A percentile compares a stretch with the other conserved stretches of the same genome.
phyloP scores from a whole-genome alignment of 2,113 vertebrate genomes.

The Antennarius striatus region DNA sequence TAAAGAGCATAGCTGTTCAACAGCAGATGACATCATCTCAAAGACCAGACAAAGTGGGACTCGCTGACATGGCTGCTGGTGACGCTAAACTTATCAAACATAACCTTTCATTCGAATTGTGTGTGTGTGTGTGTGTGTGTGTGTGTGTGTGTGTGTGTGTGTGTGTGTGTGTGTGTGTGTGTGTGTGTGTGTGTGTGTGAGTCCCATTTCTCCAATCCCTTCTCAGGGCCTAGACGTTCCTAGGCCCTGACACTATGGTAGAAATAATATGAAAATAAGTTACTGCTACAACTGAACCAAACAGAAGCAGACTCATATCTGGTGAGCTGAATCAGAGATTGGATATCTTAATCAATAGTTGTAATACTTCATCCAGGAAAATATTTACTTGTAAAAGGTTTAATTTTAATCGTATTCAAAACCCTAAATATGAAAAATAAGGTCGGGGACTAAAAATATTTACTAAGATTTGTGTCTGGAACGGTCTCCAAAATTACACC shows the following conservation, averaged over 20 bases:
- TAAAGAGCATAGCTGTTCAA: not conserved
- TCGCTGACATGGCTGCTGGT: constrained; percentile 27
- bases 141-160: constrained; percentile 1
- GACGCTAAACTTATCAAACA: constrained; percentile 49
- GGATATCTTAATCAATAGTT: no score
- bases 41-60: constrained; percentile 13
- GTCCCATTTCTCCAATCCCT: constrained; percentile 17
- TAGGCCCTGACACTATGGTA: not conserved
- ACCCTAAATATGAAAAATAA: not conserved
- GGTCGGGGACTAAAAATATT: not conserved
- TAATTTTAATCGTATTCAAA: not conserved
- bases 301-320: no score
- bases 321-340: no score
- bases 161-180: no score
- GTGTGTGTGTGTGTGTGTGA: not conserved
- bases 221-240: constrained; percentile 10
- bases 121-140: not conserved
- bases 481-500: not conserved
- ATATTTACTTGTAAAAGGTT: no score
- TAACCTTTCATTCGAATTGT: constrained; percentile 48
- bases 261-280: constrained; percentile 23
- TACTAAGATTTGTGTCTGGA: not conserved
- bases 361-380: no score
- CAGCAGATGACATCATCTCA: constrained; percentile 23
- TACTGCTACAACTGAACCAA: not conserved